Evolutionary conservation across 2,113 vertebrate genomes (phyloP), one percentile per base, ranked within the genome.

Genomic region (Patagioenas fasciata): DNA sequence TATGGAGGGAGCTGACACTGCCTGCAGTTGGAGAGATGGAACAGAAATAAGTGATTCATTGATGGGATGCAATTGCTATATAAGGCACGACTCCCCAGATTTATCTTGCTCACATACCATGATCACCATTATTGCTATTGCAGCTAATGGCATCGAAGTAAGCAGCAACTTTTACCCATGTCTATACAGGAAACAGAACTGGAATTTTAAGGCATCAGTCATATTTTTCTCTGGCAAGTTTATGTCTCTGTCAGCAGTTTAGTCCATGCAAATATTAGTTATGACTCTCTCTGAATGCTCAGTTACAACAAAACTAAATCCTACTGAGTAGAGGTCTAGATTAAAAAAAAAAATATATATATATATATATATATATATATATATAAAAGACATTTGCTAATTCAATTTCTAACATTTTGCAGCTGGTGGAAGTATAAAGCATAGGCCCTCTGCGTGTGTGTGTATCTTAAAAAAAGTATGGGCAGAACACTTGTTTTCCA

Each of bases 41-140:
- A 90, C 75, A 83, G 91, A 85, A 96, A 88, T 88, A 93, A 88
- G 57, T 85, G 64, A 93, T 93, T 93, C 57, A 88, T 91, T 93
- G 81, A 94, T 94, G 89, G 42, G 62, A 58, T 70, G 29, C 31
- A 90, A 91, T 87, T 95, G 67, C 86, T 81, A 47, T 85, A 96
- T 94, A 92, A 94, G 72, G 75, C 83, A 80, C 0, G 1, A 78
- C 56, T 88, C 67, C 44, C 16, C 75, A 62, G 42, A 66, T 54
- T 94, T 95, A 83, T 80, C 83, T 94, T 56, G 75, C 56, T 90
- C 57, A 34, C 42, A 86, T 70, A 58, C 75, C 47, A 42, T 23
- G 34, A 83, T 86, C 80, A 60, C 69, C 64, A 44, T 56, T 86
- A 79, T 21, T 83, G 47, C 67, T 83, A 32, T n/a, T 80, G 94